Evolutionary conservation across 1,140 invertebrate genomes (phyloP), one percentile per base, ranked within the genome.

Genomic region (Melipona quadrifasciata): DNA sequence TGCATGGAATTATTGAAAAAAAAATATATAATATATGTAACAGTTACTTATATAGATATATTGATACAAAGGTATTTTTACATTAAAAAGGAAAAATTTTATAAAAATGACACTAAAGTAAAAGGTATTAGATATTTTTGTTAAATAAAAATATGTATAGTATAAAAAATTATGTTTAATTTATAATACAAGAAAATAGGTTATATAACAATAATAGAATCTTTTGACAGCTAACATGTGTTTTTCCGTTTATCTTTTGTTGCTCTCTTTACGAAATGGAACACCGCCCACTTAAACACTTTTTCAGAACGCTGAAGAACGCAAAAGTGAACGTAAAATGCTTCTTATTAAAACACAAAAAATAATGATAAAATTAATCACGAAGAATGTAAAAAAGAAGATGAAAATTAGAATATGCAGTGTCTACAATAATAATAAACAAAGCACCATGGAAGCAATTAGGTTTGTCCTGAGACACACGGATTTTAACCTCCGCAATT

Each of bases 401-500:
- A 68, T 58, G 1, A 3, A 67, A 55, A 75, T 55, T 31, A 53
- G 53, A 55, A 80, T 34, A 58, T 34, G 11, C 1, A 51, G 5
- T 55, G 19, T 19, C 8, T 53, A 84, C 57, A 76, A 79, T 82
- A 89, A 89, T 74, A 84, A 89, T 75, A 89, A 89, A 90, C 80
- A 85, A 76, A 85, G 80, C 82, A 67, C 19, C 61, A 73, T 64
- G 72, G 34, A 67, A 34, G 70, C 64, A 65, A 79, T 70, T 58
- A 64, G 5, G 47, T 24, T 81, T 21, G 27, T 27, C 39, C 17
- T 47, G 27, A 86, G 27, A 53, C 58, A 79, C 34, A 64, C 58
- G n/a, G 73, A 27, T 34, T 82, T 70, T 84, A 81, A 79, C 64
- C 71, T 68, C 70, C 17, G 17, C 55, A 21, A 34, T 55, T 19